Evolutionary conservation across 2,888 invertebrate genomes (phyloP).

Genomic region (Hirtodrosophila trivittata): DNA sequence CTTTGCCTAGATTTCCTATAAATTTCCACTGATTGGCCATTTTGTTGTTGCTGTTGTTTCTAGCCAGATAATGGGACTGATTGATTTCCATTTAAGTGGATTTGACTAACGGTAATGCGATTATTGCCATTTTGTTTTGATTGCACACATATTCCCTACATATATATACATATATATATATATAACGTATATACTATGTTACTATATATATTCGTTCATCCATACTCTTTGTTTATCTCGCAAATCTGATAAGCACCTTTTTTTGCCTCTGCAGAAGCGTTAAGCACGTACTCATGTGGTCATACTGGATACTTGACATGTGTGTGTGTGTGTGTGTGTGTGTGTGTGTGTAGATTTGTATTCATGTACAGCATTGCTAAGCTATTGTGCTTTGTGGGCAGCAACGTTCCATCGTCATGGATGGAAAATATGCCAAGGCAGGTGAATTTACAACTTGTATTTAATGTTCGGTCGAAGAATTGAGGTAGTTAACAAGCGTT

Average conservation of each 20-base stretch:
- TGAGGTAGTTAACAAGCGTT: too few relatives aligned
- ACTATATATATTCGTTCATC: neutral
- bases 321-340: neutral
- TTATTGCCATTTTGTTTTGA: constrained; percentile 58
- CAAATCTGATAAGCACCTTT: constrained; percentile 29
- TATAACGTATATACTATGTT: neutral
- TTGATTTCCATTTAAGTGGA: constrained; percentile 70
- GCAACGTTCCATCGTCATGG: constrained; percentile 4
- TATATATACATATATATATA: neutral
- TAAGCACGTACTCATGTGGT: constrained; percentile 45
- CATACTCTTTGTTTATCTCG: constrained; percentile 24
- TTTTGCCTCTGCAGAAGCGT: constrained; percentile 2
- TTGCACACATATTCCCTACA: constrained; percentile 9
- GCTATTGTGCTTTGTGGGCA: constrained; percentile 20
- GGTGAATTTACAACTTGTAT: too few relatives aligned
- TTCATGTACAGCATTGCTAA: constrained; percentile 16
- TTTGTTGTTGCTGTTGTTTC: constrained; percentile 37
- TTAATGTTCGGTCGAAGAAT: too few relatives aligned
- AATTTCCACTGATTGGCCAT: constrained; percentile 49
- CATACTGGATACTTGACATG: constrained; percentile 24
- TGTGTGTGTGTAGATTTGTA: constrained; percentile 21
- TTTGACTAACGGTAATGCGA: constrained; percentile 67
- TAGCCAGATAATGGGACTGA: constrained; percentile 60
- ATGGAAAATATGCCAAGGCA: too few relatives aligned
- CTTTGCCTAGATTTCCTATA: constrained; percentile 39